Evolutionary conservation across 2,888 invertebrate genomes (phyloP), one percentile per base, ranked within the genome.

Genomic region (Idaea biselata): DNA sequence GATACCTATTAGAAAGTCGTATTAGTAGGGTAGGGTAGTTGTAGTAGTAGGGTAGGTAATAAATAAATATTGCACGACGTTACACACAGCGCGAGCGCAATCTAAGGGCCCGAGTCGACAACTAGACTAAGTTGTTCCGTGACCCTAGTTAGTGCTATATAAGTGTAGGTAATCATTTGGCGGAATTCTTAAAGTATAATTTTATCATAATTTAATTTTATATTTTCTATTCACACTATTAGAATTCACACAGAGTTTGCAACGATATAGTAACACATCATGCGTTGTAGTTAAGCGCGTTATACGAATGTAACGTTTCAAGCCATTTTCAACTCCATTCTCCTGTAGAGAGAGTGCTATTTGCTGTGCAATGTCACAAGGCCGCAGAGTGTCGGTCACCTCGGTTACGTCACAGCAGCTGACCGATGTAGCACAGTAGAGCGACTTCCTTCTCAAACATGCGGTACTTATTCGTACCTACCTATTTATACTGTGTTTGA

Each of bases 371-470:
- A 14, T 44, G 11, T 6, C 11, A 44, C 44, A 44, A 44, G 44
- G 44, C 44, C 44, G 44, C 11, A 0, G 44, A 44, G 44, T 31
- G 25, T 31, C 16, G 16, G 44, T 6, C 44, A 44, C 32, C 59
- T 58, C 44, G 54, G 58, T 60, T 73, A 73, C 73, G 70, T 67
- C 63, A 16, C 58, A 57, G 32, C 8, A 56, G 58, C 54, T 60
- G 57, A 44, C 44, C 14, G 44, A 44, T 44, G 14, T 2, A 11
- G 33, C 59, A 61, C 58, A 59, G 59, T 62, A 63, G 67, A 64
- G 69, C 44, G 44, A 44, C 44, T 44, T 44, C 44, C 44, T 25
- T 44, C 44, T 44, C 2, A 44, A 33, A 11, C 11, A 44, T 44
- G 44, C 44, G 8, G 14, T 44, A 33, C 14, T 7, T 7, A 44